Evolutionary conservation across 2,888 invertebrate species (phyloP).

Genomic region (Plagiodera versicolora): DNA sequence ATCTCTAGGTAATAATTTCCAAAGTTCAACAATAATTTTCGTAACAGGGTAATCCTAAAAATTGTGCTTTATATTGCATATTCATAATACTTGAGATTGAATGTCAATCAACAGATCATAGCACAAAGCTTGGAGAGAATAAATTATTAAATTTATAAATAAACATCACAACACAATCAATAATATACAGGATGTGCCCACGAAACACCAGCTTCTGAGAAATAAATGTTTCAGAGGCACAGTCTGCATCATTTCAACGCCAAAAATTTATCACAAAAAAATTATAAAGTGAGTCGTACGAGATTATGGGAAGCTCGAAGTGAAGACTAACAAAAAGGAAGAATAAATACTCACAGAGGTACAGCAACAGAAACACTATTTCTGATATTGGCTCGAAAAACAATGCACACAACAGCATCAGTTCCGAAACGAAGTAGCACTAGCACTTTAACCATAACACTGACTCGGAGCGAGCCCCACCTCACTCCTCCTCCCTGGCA

Average conservation of each 20-base stretch:
- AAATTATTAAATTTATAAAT: no score
- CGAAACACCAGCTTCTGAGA: no score
- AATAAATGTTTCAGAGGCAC: no score
- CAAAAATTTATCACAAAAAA: neutral
- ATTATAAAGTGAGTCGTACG: neutral
- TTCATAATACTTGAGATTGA: neutral
- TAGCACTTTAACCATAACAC: no score
- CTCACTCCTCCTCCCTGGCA: conserved; percentile 7
- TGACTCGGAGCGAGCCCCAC: no score
- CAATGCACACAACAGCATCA: no score
- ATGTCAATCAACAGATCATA: neutral
- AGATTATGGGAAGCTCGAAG: neutral
- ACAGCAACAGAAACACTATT: conserved; percentile 6
- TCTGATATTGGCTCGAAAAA: neutral
- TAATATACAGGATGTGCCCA: no score
- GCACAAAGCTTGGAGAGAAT: neutral
- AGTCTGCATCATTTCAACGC: no score
- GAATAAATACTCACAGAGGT: conserved; percentile 1
- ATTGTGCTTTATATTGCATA: conserved; percentile 13
- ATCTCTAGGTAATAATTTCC: conserved; percentile 10
- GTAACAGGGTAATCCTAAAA: conserved; percentile 1
- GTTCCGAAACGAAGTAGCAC: no score
- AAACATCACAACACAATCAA: no score
- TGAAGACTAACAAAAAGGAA: neutral
- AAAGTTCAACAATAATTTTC: conserved; percentile 10